phyloP scores from a whole-genome alignment of 2,888 invertebrate genomes.

The Mesorhabditis spiculigera region DNA sequence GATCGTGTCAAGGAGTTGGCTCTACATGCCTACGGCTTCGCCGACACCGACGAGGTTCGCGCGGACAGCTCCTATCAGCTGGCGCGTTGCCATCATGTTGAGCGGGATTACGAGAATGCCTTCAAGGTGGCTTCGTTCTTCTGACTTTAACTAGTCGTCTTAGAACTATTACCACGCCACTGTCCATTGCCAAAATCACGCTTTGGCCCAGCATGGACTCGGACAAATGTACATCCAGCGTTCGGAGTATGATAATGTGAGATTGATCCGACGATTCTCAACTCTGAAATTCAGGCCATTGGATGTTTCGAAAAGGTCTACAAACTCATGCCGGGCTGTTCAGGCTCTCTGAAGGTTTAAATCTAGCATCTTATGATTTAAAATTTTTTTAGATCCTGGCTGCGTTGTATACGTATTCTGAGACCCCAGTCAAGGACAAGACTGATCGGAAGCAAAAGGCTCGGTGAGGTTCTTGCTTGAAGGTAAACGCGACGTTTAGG shows the following conservation, averaged over 20 bases:
- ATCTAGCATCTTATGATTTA: not conserved
- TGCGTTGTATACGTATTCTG: conserved; percentile 77
- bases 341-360: conserved; percentile 86
- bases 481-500: conserved; percentile 57
- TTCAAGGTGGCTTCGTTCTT: conserved; percentile 64
- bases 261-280: not conserved
- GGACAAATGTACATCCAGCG: conserved; percentile 99
- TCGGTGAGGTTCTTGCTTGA: not conserved
- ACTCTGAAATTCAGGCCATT: conserved; percentile 72
- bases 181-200: no score
- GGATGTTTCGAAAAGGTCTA: conserved; percentile 97
- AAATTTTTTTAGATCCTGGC: conserved; percentile 72
- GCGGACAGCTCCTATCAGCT: conserved; percentile 95
- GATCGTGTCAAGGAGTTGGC: conserved; percentile 92
- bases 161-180: conserved; percentile 66
- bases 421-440: conserved; percentile 20
- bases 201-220: conserved; percentile 77
- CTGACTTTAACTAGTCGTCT: conserved; percentile 74
- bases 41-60: conserved; percentile 97
- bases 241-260: conserved; percentile 77
- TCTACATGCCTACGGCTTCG: conserved; percentile 93
- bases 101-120: conserved; percentile 89
- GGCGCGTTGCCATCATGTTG: conserved; percentile 91
- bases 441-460: conserved; percentile 29
- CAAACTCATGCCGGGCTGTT: conserved; percentile 93